phyloP scores from a whole-genome alignment of 2,113 vertebrate genomes.

The Chiloscyllium plagiosum region DNA sequence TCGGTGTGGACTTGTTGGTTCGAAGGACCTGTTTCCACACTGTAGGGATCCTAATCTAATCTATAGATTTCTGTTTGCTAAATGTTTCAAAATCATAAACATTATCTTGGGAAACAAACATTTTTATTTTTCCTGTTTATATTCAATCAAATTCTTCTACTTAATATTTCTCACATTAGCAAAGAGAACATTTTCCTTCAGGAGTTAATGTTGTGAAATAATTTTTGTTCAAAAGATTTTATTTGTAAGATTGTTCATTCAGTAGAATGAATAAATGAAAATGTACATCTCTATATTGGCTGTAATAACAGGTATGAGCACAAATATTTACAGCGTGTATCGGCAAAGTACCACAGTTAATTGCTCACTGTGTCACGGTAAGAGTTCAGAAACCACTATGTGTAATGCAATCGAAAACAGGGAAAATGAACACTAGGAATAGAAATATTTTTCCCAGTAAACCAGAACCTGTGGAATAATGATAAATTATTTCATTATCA shows the following conservation, averaged over 20 bases:
- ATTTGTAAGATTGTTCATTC: constrained; percentile 34
- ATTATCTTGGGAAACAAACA: not conserved
- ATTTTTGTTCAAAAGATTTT: constrained; percentile 30
- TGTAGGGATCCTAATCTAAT: no score
- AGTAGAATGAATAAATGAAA: constrained; percentile 37
- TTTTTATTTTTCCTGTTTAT: constrained; percentile 1
- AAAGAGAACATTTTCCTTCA: not conserved
- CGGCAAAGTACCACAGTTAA: constrained; percentile 8
- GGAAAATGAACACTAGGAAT: constrained; percentile 18
- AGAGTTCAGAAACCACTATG: constrained; percentile 22
- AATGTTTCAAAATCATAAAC: not conserved
- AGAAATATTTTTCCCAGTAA: constrained; percentile 25
- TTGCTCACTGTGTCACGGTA: not conserved
- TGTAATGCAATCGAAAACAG: constrained; percentile 9
- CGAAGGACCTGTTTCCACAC: no score
- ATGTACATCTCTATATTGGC: constrained; percentile 32
- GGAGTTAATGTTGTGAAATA: not conserved
- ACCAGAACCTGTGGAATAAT: constrained; percentile 27
- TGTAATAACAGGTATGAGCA: constrained; percentile 26
- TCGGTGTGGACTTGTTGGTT: no score
- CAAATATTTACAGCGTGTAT: constrained; percentile 26
- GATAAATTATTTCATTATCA: constrained; percentile 22
- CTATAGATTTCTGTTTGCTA: not conserved
- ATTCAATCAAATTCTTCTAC: constrained; percentile 5
- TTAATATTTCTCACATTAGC: not conserved